Base-by-base conservation (phyloP, 1,140 invertebrate species). In the Uloborus diversus region DNA sequence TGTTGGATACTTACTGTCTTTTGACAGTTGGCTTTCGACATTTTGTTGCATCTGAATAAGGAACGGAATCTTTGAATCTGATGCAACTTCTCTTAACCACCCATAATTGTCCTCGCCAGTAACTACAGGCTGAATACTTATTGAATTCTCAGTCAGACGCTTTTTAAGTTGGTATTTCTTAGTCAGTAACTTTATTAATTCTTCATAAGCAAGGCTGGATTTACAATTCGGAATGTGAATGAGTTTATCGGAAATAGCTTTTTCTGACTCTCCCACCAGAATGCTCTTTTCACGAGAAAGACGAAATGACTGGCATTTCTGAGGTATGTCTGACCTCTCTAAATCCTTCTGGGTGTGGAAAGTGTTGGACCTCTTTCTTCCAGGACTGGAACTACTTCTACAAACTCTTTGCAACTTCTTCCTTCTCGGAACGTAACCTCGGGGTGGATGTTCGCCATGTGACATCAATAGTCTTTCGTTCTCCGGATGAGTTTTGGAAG, bases 381-480 rank as follows among this genome's bases (percentile, higher is more conserved):
- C 14, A 11, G 42, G 20, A 13, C 14, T 47, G 3, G 69, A 73
- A 47, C 35, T 42, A 9, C 32, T 20, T 42, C 42, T 71, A 1
- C 53, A 57, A 17, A 59, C 33, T 64, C 53, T 75, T 9, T 75
- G 71, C n/a, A 65, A 17, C 20, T 76, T 76, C 49, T 76, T 76
- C 23, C 49, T 76, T 28, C 73, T 65, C 32, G n/a, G 51, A 0
- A 9, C 5, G 9, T 53, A 28, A 0, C 59, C 28, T 30, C 73
- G 23, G 1, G 73, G 73, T 4, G 61, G 30, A 23, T 56, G 14
- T 32, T 76, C 73, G 23, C 73, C 73, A 9, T 28, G 66, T 4
- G 73, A 65, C 73, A 76, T 76, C 11, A 76, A 37, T 0, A 76
- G 61, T 32, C 73, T 27, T 57, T 76, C 73, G n/a, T 42, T 47